Evolutionary conservation across 2,888 invertebrate species (phyloP).

Genomic region (Pyrochroa serraticornis): DNA sequence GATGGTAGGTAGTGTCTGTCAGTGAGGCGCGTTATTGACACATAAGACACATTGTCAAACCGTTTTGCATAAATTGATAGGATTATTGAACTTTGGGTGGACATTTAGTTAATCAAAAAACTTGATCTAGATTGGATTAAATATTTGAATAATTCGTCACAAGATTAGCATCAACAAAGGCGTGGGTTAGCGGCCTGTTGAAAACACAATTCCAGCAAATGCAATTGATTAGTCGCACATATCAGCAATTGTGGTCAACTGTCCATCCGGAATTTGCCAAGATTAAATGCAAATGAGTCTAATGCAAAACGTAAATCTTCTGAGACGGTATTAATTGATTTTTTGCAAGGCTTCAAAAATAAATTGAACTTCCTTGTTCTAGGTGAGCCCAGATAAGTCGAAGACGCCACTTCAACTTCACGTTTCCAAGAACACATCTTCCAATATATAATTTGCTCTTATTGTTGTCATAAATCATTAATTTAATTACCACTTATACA

Average conservation of each 20-base stretch:
- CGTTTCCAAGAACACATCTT: no score
- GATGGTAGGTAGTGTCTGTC: no score
- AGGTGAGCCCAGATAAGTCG: background rate
- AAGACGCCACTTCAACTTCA: no score
- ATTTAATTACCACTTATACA: no score
- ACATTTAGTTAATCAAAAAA: conserved; percentile 9
- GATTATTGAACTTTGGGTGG: conserved; percentile 14
- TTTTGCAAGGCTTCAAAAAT: background rate
- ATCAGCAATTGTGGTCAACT: background rate
- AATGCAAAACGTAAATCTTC: conserved; percentile 5
- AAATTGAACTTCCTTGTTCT: conserved; percentile 3
- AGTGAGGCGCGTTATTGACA: background rate
- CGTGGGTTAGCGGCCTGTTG: conserved; percentile 5
- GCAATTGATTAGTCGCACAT: background rate
- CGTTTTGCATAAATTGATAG: conserved; percentile 8
- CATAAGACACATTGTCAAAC: conserved; percentile 3
- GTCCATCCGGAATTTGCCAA: background rate
- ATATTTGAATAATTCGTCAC: conserved; percentile 16
- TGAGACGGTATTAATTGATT: conserved; percentile 3
- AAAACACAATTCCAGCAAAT: background rate
- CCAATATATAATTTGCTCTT: no score
- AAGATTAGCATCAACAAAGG: conserved; percentile 13
- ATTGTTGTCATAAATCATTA: no score
- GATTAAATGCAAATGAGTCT: conserved; percentile 1
- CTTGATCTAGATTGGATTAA: conserved; percentile 13